Evolutionary conservation across 2,888 invertebrate genomes (phyloP), one percentile per base, ranked within the genome.

Genomic region (Notodonta ziczac): DNA sequence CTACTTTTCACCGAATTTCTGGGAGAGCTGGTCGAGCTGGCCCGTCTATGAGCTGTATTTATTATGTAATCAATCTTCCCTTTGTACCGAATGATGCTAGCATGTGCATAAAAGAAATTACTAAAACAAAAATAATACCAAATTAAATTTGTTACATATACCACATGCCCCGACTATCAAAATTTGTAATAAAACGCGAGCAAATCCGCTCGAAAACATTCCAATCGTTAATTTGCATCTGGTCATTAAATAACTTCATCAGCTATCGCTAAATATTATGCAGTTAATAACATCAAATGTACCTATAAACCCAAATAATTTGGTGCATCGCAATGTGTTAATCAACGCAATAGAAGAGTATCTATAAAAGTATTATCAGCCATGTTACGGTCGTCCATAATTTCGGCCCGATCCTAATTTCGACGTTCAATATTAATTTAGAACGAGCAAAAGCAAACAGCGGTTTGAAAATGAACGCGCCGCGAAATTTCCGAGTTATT

Each of bases 371-470:
- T 46, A 46, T 6, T 5, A 46, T 46, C 46, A 10, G n/a, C 46
- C 46, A 46, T 46, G 46, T n/a, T 46, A 70, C 78, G 76, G 79
- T 70, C 73, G 69, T 73, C 74, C 74, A 78, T 78, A 78, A 85
- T 81, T 82, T 69, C 69, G 66, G 66, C 67, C 74, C 69, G 70
- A 55, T 62, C 74, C 73, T 83, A 81, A 87, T 85, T 80, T 69
- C 74, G 72, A 73, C 77, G 75, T 76, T 78, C 80, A 76, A 80
- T 85, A 84, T 85, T 85, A 84, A 86, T 87, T 85, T 83, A 76
- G 74, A 74, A 61, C 73, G 74, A 74, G 65, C 69, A 63, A 78
- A 72, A 66, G 79, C 80, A 86, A 86, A 87, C 82, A 86, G 79
- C 59, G 62, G 74, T 69, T 60, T 77, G 66, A 71, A 82, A 85